phyloP scores from a whole-genome alignment of 1,140 invertebrate genomes.

The Theocolax elegans region DNA sequence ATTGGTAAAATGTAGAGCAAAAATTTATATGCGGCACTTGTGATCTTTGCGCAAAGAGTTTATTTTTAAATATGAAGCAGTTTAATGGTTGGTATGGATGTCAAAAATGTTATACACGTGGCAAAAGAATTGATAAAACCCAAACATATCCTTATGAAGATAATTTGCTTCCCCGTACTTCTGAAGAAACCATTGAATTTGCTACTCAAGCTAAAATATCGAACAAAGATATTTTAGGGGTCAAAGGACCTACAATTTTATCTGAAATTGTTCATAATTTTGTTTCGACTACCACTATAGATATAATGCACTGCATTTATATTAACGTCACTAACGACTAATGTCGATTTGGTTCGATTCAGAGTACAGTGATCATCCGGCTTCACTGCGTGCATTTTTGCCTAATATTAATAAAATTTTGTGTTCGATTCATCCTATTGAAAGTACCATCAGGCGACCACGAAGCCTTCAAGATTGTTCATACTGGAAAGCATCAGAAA shows the following conservation, averaged over 20 bases:
- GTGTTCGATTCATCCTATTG: neutral
- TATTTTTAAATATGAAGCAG: conserved; percentile 18
- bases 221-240: neutral
- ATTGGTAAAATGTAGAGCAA: neutral
- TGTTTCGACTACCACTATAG: neutral
- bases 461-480: neutral
- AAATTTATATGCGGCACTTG: neutral
- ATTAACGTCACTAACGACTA: neutral
- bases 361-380: neutral
- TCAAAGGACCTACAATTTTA: neutral
- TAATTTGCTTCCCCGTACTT: neutral
- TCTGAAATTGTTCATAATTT: neutral
- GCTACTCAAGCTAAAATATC: neutral
- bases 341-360: neutral
- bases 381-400: no score
- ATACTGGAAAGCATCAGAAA: neutral
- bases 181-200: no score
- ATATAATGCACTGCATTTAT: neutral
- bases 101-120: neutral
- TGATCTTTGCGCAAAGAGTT: conserved; percentile 17
- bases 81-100: no score
- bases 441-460: neutral
- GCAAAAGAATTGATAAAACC: neutral
- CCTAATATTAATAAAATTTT: neutral
- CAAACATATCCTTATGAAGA: neutral